A percentile compares a stretch with the other conserved stretches of the same genome.
phyloP scores from a whole-genome alignment of 2,113 vertebrate species.

The Maccullochella peelii region DNA sequence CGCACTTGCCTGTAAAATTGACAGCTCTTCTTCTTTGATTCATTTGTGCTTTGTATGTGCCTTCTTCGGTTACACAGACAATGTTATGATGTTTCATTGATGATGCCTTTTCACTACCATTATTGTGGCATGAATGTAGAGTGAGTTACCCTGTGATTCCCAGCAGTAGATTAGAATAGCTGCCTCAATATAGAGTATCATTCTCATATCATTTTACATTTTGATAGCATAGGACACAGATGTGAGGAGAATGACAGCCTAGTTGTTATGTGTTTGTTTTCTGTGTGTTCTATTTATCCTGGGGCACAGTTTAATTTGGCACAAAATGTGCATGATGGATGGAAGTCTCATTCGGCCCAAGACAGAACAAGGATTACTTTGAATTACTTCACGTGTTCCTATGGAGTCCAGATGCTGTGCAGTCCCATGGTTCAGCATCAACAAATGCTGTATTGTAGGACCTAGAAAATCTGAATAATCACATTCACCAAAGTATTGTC shows the following conservation, averaged over 20 bases:
- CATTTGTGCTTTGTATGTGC: not conserved
- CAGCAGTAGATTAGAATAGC: not conserved
- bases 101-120: not conserved
- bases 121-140: not conserved
- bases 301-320: not conserved
- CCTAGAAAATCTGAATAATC: not conserved
- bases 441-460: not conserved
- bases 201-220: slow-evolving; percentile 2
- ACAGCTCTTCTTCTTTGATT: too few species aligned
- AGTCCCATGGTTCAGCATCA: not conserved
- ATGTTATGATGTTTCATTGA: too few species aligned
- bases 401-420: slow-evolving; percentile 9
- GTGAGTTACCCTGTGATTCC: not conserved
- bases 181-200: not conserved
- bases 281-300: not conserved
- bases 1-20: not conserved
- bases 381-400: not conserved
- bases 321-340: not conserved
- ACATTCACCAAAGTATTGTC: not conserved
- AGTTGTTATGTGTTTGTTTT: slow-evolving; percentile 6
- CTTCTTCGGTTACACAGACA: too few species aligned
- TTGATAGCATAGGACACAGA: not conserved
- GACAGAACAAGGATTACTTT: slow-evolving; percentile 3
- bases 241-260: slow-evolving; percentile 4
- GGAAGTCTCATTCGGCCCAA: not conserved